Conservation (phyloP, 2,113 vertebrate genomes). For the Odocoileus virginianus region DNA sequence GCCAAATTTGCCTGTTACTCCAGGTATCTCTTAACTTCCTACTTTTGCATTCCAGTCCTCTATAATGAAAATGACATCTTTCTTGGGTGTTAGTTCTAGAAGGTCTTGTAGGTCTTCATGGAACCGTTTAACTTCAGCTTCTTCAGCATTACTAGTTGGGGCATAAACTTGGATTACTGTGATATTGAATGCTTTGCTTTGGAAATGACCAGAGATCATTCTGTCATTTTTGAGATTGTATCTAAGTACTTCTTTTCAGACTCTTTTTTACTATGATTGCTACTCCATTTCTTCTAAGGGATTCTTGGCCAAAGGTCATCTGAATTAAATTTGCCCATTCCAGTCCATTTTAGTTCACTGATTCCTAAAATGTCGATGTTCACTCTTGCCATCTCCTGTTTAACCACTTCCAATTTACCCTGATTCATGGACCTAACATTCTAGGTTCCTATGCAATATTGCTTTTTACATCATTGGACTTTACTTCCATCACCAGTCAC, state of each 20-base stretch:
- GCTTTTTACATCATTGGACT: neutral
- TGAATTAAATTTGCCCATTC: neutral
- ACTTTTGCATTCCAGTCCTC: neutral
- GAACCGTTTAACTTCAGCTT: neutral
- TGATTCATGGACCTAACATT: neutral
- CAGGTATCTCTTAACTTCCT: neutral
- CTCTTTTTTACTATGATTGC: neutral
- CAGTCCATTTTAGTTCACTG: neutral
- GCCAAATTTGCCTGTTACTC: neutral
- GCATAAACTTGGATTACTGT: neutral
- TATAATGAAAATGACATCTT: neutral
- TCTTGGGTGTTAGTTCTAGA: neutral
- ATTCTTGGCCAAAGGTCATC: neutral
- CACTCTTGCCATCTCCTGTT: neutral
- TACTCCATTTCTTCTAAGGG: neutral
- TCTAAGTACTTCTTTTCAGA: neutral
- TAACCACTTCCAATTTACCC: neutral
- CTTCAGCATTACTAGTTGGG: neutral
- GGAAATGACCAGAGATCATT: neutral
- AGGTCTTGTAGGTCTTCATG: neutral
- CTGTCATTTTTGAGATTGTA: neutral
- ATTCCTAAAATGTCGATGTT: neutral
- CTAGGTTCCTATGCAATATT: neutral
- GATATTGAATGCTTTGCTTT: neutral
- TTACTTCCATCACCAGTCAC: neutral